phyloP scores from a whole-genome alignment of 2,888 invertebrate species.

The Notodonta ziczac region DNA sequence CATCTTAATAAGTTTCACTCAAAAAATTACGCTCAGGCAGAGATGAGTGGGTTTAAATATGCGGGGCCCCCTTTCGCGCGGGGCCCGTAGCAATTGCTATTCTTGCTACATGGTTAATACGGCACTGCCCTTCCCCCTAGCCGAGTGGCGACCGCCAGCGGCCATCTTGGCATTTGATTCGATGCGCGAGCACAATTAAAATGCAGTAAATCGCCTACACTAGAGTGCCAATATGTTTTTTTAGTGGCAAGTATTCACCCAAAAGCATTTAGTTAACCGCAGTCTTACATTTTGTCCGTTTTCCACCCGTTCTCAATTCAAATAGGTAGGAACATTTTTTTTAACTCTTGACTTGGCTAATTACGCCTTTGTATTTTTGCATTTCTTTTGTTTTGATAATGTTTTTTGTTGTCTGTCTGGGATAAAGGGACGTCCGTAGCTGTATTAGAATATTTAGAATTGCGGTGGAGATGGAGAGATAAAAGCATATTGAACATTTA shows the following conservation, averaged over 20 bases:
- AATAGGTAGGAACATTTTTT: background rate
- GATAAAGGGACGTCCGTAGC: too few relatives aligned
- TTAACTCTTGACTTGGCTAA: background rate
- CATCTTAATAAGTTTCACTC: too few relatives aligned
- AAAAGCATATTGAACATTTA: too few relatives aligned
- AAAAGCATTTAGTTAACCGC: conserved; percentile 9
- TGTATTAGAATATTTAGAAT: too few relatives aligned
- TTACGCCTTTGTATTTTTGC: background rate
- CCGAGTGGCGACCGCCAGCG: conserved; percentile 40
- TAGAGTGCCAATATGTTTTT: conserved; percentile 53
- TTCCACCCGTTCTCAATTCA: conserved; percentile 8
- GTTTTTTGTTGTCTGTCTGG: too few relatives aligned
- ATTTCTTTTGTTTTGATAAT: too few relatives aligned
- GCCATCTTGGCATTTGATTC: conserved; percentile 77
- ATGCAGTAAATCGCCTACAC: conserved; percentile 37
- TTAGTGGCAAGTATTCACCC: conserved; percentile 30
- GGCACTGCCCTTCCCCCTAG: conserved; percentile 49
- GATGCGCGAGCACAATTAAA: conserved; percentile 58
- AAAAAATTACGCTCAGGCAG: too few relatives aligned
- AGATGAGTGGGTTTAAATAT: too few relatives aligned
- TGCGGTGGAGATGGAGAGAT: too few relatives aligned
- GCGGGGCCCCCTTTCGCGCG: too few relatives aligned
- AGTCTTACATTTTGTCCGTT: conserved; percentile 14
- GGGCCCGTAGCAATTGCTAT: too few relatives aligned
- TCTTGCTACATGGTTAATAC: too few relatives aligned